These are phyloP conservation scores for Loris lydekkerianus DNA, from an alignment of 2,797 vertebrate species.

Conservation along the genomic window DNA sequence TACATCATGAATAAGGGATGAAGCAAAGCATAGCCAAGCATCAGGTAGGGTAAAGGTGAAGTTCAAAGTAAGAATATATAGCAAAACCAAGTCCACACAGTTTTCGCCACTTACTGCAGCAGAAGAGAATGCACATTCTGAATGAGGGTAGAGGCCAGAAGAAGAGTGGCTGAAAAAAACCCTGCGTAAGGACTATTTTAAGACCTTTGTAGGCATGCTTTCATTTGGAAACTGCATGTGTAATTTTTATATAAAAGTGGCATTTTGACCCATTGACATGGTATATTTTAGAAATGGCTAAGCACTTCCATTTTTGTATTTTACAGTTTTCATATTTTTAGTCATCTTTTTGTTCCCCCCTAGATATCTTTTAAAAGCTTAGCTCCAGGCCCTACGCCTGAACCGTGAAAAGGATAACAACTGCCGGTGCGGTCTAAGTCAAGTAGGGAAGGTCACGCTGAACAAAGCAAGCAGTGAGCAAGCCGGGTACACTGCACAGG, in stretches of 20 bases:
- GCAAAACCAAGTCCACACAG: background rate
- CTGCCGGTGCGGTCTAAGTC: background rate
- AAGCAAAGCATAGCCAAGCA: background rate
- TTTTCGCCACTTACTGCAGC: background rate
- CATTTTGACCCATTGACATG: background rate
- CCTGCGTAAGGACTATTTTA: conserved; percentile 47
- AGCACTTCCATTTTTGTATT: background rate
- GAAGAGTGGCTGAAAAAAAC: background rate
- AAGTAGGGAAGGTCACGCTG: background rate
- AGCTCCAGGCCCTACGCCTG: background rate
- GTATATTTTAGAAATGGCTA: conserved; percentile 32
- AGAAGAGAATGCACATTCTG: background rate
- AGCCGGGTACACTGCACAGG: background rate
- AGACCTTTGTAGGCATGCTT: background rate
- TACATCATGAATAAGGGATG: conserved; percentile 62
- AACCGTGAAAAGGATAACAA: background rate
- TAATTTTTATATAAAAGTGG: conserved; percentile 27
- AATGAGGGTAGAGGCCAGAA: background rate
- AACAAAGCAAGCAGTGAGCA: background rate
- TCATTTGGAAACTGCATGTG: background rate
- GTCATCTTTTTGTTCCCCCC: background rate
- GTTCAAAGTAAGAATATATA: background rate
- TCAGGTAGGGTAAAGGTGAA: background rate
- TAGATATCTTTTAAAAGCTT: conserved; percentile 13
- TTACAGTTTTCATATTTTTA: background rate